A percentile compares a stretch with the other conserved stretches of the same genome.
These are phyloP conservation scores for Megalopta genalis DNA, from an alignment of 1,140 invertebrate species.

Conservation along the genomic window DNA sequence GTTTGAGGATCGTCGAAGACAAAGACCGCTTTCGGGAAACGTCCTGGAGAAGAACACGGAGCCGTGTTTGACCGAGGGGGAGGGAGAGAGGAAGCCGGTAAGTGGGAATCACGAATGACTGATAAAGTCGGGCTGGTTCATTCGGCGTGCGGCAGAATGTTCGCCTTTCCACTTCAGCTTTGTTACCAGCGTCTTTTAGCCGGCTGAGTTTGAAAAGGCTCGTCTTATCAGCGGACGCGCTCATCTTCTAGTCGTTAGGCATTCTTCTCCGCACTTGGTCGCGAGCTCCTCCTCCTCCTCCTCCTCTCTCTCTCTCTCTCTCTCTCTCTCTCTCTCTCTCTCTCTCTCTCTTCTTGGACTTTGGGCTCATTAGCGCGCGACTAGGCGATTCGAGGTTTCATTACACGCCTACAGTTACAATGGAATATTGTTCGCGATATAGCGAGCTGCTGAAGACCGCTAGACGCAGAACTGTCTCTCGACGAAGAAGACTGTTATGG, in stretches of 20 bases:
- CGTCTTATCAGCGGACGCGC: slow-evolving; percentile 61
- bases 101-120: slow-evolving; percentile 66
- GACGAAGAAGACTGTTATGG: neutral
- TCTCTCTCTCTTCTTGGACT: neutral
- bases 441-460: neutral
- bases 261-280: slow-evolving; percentile 54
- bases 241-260: slow-evolving; percentile 68
- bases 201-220: slow-evolving; percentile 49
- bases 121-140: slow-evolving; percentile 53
- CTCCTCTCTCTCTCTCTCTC: no score
- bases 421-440: neutral
- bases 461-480: neutral
- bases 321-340: neutral
- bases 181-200: slow-evolving; percentile 44
- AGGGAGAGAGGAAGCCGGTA: slow-evolving; percentile 5
- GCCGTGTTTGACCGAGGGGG: neutral
- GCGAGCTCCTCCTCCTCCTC: slow-evolving; percentile 18
- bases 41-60: neutral
- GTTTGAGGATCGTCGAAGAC: neutral
- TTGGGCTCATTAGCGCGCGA: neutral
- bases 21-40: neutral
- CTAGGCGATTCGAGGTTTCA: neutral
- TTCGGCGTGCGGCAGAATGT: neutral
- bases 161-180: slow-evolving; percentile 41
- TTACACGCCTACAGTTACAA: neutral